Evolutionary conservation across 2,888 invertebrate species (phyloP), one percentile per base, ranked within the genome.

Genomic region (Lepetodrilus schrolli): DNA sequence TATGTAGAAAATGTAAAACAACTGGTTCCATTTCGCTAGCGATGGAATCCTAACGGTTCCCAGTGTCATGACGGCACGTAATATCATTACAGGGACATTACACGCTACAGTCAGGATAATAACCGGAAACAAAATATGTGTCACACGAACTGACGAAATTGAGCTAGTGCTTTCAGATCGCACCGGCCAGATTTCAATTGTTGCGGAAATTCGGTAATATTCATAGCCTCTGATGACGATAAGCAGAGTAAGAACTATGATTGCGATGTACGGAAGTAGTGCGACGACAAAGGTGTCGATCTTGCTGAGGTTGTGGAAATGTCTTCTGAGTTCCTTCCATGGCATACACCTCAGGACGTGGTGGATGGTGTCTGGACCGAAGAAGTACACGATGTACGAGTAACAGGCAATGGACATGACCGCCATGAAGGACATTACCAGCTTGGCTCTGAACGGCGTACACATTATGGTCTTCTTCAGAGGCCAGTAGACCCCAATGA

Each of bases 381-480:
- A 77, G 72, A 85, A 84, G 79, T 83, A 88, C 38, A 85, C 83
- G 10, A 83, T 81, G 76, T 87, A 87, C 21, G 84, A 82, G 77
- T 87, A 88, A 74, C 83, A 77, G 17, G 84, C 82, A 5, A 84
- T 74, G 4, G 84, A 80, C 17, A 86, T 72, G 4, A 86, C 74
- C 0, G 84, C 84, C 30, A 88, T 66, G 10, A 75, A 74, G 8
- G 84, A 79, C 17, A 87, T 84, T 10, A 88, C 86, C 68, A 84
- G 81, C 77, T 86, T 86, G 2, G 88, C 88, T 21, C 87, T 78
- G 72, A 85, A 84, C 30, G 84, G 83, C 3, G 88, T 88, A 75
- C 88, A 88, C 76, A 87, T 77, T n/a, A 80, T 74, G 1, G 82
- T 74, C 71, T 85, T 86, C 65, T 80, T 81, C 0, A 82, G 50